phyloP scores from a whole-genome alignment of 2,797 vertebrate species.

The Vultur gryphus region DNA sequence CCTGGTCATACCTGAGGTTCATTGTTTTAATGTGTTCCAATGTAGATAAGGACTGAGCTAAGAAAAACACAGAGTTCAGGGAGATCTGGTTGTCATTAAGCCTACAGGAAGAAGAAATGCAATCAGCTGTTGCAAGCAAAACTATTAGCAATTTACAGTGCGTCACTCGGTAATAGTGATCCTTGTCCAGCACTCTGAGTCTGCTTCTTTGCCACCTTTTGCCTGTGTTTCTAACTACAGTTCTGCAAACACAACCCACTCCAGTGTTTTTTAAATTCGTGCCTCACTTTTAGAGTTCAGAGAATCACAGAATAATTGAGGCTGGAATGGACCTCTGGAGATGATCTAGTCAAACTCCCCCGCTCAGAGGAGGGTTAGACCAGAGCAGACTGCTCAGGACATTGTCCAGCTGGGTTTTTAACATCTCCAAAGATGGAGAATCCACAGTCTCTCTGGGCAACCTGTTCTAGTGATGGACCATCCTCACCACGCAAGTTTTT shows the following conservation, averaged over 20 bases:
- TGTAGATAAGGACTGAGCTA: conserved; percentile 71
- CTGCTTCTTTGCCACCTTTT: neutral
- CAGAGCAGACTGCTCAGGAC: neutral
- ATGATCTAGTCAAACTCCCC: neutral
- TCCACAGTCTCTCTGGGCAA: neutral
- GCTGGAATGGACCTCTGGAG: neutral
- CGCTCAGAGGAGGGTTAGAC: neutral
- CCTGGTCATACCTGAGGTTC: conserved; percentile 75
- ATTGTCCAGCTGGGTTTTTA: neutral
- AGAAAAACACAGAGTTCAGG: conserved; percentile 67
- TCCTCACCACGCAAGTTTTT: neutral
- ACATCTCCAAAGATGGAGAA: neutral
- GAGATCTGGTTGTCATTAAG: conserved; percentile 77
- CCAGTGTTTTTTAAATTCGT: neutral
- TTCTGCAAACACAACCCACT: neutral
- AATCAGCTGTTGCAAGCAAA: neutral
- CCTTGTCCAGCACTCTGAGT: neutral
- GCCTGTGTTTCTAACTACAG: neutral
- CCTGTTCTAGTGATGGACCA: neutral
- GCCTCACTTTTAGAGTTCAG: neutral
- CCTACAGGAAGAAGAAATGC: conserved; percentile 63
- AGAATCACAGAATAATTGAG: neutral
- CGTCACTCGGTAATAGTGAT: fast-evolving
- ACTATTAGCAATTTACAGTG: neutral
- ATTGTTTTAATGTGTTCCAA: conserved; percentile 64